Percentiles rank a stretch among this genome's conserved stretches.
Conservation (phyloP, 1,140 invertebrate genomes). For the Dermatophagoides farinae region DNA sequence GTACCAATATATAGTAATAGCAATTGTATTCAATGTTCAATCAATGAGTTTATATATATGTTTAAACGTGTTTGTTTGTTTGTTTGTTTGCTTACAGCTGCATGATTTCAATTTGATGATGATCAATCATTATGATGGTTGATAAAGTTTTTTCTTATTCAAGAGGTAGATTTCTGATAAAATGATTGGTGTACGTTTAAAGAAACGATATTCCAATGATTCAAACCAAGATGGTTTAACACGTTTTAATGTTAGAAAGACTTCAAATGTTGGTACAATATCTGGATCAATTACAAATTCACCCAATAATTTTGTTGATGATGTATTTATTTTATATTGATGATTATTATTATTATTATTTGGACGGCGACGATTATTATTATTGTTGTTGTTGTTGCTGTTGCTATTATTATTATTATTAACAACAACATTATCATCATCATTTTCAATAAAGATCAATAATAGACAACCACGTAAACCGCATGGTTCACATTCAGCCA, state of each 20-base stretch:
- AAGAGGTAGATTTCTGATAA: conserved; percentile 59
- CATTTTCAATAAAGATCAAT: conserved; percentile 24
- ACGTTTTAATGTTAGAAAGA: conserved; percentile 59
- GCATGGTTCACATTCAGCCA: conserved; percentile 63
- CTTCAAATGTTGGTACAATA: conserved; percentile 61
- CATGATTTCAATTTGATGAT: too few relatives aligned
- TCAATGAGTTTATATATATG: too few relatives aligned
- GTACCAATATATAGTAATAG: too few relatives aligned
- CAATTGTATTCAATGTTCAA: too few relatives aligned
- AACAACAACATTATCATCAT: conserved; percentile 2
- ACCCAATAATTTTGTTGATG: conserved; percentile 31
- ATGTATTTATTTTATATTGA: neutral
- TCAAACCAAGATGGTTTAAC: conserved; percentile 52
- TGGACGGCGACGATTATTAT: neutral
- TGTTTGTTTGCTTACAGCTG: too few relatives aligned
- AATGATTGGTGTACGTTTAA: conserved; percentile 51
- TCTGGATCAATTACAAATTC: conserved; percentile 55
- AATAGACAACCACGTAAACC: conserved; percentile 37
- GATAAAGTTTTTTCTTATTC: conserved; percentile 65
- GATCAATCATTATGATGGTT: too few relatives aligned
- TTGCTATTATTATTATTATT: neutral
- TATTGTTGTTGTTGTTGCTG: neutral
- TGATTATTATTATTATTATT: neutral
- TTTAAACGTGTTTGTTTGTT: too few relatives aligned
- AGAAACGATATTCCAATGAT: conserved; percentile 21